These are phyloP conservation scores for Phyllopteryx taeniolatus DNA, from an alignment of 2,113 vertebrate species.

Conservation along the genomic window DNA sequence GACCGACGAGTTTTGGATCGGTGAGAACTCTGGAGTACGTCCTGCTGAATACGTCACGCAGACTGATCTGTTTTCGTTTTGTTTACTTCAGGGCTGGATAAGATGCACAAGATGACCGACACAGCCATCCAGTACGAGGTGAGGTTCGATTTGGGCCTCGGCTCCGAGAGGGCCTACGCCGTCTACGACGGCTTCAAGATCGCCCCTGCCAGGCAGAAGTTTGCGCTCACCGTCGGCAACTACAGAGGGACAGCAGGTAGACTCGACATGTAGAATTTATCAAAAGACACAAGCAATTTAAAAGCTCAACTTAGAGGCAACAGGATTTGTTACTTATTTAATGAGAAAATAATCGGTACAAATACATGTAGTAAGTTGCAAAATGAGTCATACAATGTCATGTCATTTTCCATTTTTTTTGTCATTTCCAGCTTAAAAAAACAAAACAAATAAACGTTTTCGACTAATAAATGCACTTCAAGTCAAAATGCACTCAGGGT, in stretches of 20 bases:
- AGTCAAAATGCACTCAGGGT: too few species aligned
- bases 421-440: too few species aligned
- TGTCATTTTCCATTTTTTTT: too few species aligned
- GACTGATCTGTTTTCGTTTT: background rate
- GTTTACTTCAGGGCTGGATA: conserved; percentile 76
- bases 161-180: conserved; percentile 76
- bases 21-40: conserved; percentile 57
- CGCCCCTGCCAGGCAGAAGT: conserved; percentile 77
- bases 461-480: too few species aligned
- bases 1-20: conserved; percentile 87
- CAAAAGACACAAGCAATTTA: background rate
- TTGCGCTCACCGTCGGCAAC: conserved; percentile 77
- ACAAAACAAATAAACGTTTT: too few species aligned
- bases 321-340: too few species aligned
- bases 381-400: too few species aligned
- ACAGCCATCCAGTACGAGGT: conserved; percentile 75
- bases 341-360: too few species aligned
- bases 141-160: conserved; percentile 75
- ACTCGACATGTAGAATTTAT: conserved; percentile 8
- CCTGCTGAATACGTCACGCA: background rate
- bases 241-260: conserved; percentile 84
- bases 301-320: background rate
- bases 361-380: too few species aligned
- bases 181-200: conserved; percentile 80
- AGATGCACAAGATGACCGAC: conserved; percentile 82